Percentiles rank a stretch among this genome's conserved stretches.
phyloP scores from a whole-genome alignment of 2,888 invertebrate species.

The Calameuta pallipes region DNA sequence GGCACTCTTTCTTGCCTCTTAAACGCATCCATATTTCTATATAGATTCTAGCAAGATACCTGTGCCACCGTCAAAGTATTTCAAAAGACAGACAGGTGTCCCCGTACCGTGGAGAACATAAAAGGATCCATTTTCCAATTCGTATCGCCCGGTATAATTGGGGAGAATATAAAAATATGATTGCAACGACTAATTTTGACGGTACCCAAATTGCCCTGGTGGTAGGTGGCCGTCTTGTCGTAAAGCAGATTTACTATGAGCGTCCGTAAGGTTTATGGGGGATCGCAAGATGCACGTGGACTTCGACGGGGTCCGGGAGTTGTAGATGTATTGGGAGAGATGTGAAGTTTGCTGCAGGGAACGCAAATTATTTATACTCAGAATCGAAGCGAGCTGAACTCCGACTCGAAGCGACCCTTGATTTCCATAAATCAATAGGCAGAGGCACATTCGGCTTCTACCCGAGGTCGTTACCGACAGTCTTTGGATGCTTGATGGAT shows the following conservation, averaged over 20 bases:
- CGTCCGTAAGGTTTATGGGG: conserved; percentile 55
- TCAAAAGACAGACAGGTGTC: background rate
- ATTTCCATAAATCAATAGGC: conserved; percentile 54
- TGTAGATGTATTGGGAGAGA: background rate
- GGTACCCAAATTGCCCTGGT: conserved; percentile 40
- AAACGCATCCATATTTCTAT: background rate
- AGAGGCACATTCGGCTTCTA: conserved; percentile 36
- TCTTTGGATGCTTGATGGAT: conserved; percentile 44
- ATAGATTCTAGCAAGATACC: background rate
- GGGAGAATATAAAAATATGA: conserved; percentile 48
- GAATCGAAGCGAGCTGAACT: conserved; percentile 36
- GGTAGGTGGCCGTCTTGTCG: conserved; percentile 35
- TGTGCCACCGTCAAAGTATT: background rate
- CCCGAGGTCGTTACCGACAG: conserved; percentile 34
- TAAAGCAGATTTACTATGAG: conserved; percentile 14
- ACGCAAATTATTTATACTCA: conserved; percentile 43
- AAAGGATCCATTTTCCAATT: background rate
- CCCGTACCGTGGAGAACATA: background rate
- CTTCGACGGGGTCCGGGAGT: background rate
- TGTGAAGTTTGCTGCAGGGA: conserved; percentile 29
- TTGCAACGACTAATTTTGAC: conserved; percentile 50
- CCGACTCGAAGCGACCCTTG: conserved; percentile 43
- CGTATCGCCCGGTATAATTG: conserved; percentile 26
- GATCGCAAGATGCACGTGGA: conserved; percentile 38
- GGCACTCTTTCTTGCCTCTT: background rate